Percentiles rank a stretch among this genome's conserved stretches.
Conservation (phyloP, 1,140 invertebrate genomes). For the Diuraphis noxia region DNA sequence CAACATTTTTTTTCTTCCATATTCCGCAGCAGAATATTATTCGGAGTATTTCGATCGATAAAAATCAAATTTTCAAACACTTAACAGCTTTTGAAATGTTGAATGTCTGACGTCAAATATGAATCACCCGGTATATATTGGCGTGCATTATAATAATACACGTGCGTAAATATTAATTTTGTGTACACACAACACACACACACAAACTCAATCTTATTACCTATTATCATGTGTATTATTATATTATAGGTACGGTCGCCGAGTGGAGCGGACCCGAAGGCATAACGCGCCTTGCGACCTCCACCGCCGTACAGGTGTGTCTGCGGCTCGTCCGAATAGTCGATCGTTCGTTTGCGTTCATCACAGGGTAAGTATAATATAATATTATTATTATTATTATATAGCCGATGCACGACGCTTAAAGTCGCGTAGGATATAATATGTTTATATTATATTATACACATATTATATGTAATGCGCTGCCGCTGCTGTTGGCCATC, state of each 20-base stretch:
- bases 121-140: not conserved
- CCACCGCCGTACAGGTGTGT: not conserved
- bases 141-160: not conserved
- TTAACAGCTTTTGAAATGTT: too few relatives aligned
- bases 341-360: not conserved
- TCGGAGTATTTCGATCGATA: too few relatives aligned
- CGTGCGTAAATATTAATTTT: constrained; percentile 17
- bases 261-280: not conserved
- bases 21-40: too few relatives aligned
- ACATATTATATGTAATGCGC: not conserved
- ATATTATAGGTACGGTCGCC: constrained; percentile 16
- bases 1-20: too few relatives aligned
- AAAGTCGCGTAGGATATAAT: not conserved
- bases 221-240: not conserved
- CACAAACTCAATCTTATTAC: not conserved
- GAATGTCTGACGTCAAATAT: too few relatives aligned
- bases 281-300: not conserved
- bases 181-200: not conserved
- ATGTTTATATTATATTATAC: too few relatives aligned
- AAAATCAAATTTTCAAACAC: too few relatives aligned
- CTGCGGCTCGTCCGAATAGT: not conserved
- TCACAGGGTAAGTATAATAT: not conserved
- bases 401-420: not conserved
- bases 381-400: not conserved
- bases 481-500: not conserved